Base-by-base conservation (phyloP, 1,140 invertebrate species). In the Zaprionus tsacasi region DNA sequence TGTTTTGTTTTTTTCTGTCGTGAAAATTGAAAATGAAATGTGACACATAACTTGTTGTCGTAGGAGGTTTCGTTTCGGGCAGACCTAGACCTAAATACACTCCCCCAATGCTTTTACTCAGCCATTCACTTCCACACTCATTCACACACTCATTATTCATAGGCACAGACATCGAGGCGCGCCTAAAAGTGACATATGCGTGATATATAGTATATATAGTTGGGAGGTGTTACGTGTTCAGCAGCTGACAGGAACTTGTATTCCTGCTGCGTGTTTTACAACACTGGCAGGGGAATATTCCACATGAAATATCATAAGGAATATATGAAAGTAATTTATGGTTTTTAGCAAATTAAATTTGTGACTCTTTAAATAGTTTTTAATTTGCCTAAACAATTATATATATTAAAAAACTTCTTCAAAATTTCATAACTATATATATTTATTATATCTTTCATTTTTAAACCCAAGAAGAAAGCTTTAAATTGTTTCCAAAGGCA, bases 61-160 rank as follows among this genome's bases (percentile, higher is more conserved):
- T 48, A n/a, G 10, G 4, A 8, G 45, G 5, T 30, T 30, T 30
- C 27, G 27, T 30, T 30, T 30, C 3, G 27, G 27, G 36, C 35
- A 15, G 57, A 73, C 70, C 70, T 73, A 73, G 70, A 73, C 70
- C 70, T 60, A 69, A 73, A 73, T 73, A 56, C 68, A 35, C 40
- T 56, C 36, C 48, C 55, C 55, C 61, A 48, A 57, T 58, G 36
- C 70, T 69, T 61, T 69, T 73, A 69, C 70, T 56, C 57, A 65
- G 15, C 54, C 66, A 68, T 36, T 57, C 54, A 66, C 30, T 48
- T 48, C 21, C 33, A 43, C 52, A 40, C 33, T 48, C 52, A 48
- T 40, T 21, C 40, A 27, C 33, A 15, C 45, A 59, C 60, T 43
- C 59, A 76, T 71, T 65, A 70, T 56, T 74, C 67, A 71, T 17